A percentile compares a stretch with the other conserved stretches of the same genome.
phyloP scores from a whole-genome alignment of 2,888 invertebrate species.

The Rhagium mordax region DNA sequence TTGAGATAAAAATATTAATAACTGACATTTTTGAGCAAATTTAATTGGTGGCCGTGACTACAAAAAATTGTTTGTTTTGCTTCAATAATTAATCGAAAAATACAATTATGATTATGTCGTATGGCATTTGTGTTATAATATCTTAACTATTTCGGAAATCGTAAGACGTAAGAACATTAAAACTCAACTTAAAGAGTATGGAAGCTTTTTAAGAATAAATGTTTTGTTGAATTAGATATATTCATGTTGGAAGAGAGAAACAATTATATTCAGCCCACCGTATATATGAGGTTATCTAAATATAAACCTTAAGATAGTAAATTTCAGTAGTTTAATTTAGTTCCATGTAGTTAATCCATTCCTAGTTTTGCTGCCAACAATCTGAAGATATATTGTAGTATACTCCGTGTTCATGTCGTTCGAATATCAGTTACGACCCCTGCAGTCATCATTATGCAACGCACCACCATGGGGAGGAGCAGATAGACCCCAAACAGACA shows the following conservation, averaged over 20 bases:
- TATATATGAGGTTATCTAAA: conserved; percentile 14
- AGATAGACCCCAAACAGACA: conserved; percentile 37
- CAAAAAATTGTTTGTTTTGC: too few relatives aligned
- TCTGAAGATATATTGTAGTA: conserved; percentile 12
- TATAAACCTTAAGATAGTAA: conserved; percentile 9
- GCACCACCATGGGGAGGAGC: conserved; percentile 27
- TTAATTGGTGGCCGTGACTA: too few relatives aligned
- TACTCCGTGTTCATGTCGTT: conserved; percentile 22
- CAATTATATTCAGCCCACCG: background rate
- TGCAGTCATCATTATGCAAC: conserved; percentile 43
- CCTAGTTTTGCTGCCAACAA: conserved; percentile 14
- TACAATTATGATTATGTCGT: too few relatives aligned
- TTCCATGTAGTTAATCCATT: conserved; percentile 17
- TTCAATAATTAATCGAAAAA: too few relatives aligned
- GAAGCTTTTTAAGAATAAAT: background rate
- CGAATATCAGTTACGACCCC: conserved; percentile 40
- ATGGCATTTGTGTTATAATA: too few relatives aligned
- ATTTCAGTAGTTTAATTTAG: conserved; percentile 26
- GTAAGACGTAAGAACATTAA: too few relatives aligned
- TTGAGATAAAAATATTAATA: too few relatives aligned
- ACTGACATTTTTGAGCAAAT: too few relatives aligned
- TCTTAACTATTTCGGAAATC: too few relatives aligned
- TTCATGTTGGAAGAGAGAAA: background rate
- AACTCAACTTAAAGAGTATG: too few relatives aligned
- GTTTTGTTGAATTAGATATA: background rate